These are phyloP conservation scores for Pseudorasbora parva DNA, from an alignment of 2,113 vertebrate genomes.

Conservation along the genomic window DNA sequence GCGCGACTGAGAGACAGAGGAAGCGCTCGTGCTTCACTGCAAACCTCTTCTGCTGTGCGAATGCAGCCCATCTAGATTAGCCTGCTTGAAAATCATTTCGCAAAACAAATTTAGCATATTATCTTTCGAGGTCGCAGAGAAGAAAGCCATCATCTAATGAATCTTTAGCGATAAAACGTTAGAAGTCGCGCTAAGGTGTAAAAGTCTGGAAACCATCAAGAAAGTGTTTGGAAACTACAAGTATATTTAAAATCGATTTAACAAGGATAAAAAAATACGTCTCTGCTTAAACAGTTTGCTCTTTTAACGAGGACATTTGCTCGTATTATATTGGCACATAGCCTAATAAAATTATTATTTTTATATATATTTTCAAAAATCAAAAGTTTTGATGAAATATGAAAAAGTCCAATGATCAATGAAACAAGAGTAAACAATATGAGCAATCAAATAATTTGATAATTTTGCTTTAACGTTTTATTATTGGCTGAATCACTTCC, in stretches of 20 bases:
- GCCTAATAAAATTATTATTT: too few relatives aligned
- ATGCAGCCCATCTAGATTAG: conserved; percentile 22
- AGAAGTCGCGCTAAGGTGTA: background rate
- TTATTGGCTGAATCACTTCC: background rate
- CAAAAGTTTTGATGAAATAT: background rate
- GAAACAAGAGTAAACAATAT: background rate
- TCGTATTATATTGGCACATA: background rate
- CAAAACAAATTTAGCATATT: conserved; percentile 16
- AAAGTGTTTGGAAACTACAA: background rate
- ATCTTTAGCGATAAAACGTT: background rate
- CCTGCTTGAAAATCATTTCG: conserved; percentile 24
- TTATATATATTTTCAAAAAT: background rate
- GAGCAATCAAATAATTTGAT: background rate
- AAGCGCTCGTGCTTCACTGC: conserved; percentile 31
- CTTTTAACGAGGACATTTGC: background rate
- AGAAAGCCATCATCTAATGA: background rate
- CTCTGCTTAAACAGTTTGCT: background rate
- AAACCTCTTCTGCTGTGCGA: conserved; percentile 39
- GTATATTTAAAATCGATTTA: background rate
- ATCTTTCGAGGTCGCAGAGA: background rate
- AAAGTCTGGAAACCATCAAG: conserved; percentile 7
- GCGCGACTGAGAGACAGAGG: conserved; percentile 46
- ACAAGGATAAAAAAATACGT: background rate
- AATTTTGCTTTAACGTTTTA: background rate
- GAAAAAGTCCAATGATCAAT: background rate